Evolutionary conservation across 2,888 invertebrate species (phyloP), one percentile per base, ranked within the genome.

Genomic region (Phortica okadai): DNA sequence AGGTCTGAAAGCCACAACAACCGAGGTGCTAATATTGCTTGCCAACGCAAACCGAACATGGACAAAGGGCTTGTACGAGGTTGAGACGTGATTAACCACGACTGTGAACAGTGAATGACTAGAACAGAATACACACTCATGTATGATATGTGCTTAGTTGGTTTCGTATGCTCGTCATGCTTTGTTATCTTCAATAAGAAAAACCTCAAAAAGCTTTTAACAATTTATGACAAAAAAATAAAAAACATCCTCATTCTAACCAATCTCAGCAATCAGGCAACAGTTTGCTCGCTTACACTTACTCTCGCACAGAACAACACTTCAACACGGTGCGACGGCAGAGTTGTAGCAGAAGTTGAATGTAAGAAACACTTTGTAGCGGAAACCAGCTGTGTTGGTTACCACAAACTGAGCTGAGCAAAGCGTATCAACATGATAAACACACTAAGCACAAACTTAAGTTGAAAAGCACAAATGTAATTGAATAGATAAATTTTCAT

Each of bases 191-290:
- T 25, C 21, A 21, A 62, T 16, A 16, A 62, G 5, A 25, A 25
- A 80, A 81, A 76, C 79, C 79, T 70, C 70, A 73, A 78, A 82
- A 85, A 81, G 80, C 87, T 86, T 85, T 85, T 85, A 88, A 79
- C 64, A 79, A 87, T 88, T 85, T 83, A 82, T 88, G 85, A 78
- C 78, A 73, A 69, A 76, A 75, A 58, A 16, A 6, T 4, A 56
- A 56, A 66, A 73, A 74, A 50, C 69, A 44, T 25, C 33, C 25
- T 25, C 21, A 50, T 16, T 56, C 41, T 8, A 50, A 14, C 14
- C 50, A 50, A 50, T 50, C 10, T 50, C 50, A 14, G 33, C 33
- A 33, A 33, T 50, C 50, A 14, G 50, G 50, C 50, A 50, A 50
- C 50, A 11, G 50, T 50, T 50, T 50, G 50, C 14, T 50, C 14